phyloP scores from a whole-genome alignment of 1,140 invertebrate species.

The Drosophila bocki region DNA sequence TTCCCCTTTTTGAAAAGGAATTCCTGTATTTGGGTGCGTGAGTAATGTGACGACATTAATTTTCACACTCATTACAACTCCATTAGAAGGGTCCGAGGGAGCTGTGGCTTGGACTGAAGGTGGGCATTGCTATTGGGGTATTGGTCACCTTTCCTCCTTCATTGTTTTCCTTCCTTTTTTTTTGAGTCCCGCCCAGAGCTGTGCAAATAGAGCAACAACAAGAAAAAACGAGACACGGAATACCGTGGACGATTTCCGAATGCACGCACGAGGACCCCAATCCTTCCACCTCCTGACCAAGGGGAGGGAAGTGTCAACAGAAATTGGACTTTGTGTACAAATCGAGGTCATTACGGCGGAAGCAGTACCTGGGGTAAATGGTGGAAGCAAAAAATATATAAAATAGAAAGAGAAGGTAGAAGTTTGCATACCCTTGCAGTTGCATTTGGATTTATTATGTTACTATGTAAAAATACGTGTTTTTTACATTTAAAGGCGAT shows the following conservation, averaged over 20 bases:
- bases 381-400: conserved; percentile 1
- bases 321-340: conserved; percentile 61
- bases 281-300: conserved; percentile 12
- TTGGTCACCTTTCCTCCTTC: conserved; percentile 1
- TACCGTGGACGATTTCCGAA: conserved; percentile 49
- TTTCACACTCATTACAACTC: conserved; percentile 84
- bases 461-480: too few relatives aligned
- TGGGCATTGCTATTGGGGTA: neutral
- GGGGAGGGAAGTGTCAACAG: conserved; percentile 61
- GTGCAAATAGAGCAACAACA: conserved; percentile 39
- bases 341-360: conserved; percentile 63
- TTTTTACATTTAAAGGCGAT: too few relatives aligned
- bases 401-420: neutral
- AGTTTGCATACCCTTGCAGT: neutral
- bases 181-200: conserved; percentile 5
- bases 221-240: conserved; percentile 48
- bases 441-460: neutral
- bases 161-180: neutral
- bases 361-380: conserved; percentile 32
- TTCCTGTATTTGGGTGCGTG: conserved; percentile 67
- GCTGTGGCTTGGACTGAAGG: neutral
- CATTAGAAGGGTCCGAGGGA: conserved; percentile 59
- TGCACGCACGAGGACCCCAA: conserved; percentile 67
- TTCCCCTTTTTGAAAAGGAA: conserved; percentile 4
- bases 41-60: conserved; percentile 84